Evolutionary conservation across 2,797 vertebrate genomes (phyloP).

Genomic region (Prunella strophiata): DNA sequence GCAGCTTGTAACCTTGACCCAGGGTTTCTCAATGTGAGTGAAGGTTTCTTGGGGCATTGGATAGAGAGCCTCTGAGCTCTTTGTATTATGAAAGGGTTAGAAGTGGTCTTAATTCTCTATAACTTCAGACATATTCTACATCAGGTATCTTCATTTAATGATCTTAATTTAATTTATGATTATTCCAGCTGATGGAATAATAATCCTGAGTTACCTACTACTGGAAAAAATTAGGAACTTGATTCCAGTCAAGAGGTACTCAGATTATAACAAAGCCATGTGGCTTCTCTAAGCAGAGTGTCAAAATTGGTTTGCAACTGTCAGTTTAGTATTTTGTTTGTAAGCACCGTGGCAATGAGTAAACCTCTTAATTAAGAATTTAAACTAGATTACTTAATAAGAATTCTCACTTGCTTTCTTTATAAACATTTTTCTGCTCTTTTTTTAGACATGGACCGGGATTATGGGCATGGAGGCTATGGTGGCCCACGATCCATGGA

Average conservation of each 20-base stretch:
- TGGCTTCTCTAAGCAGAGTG: neutral
- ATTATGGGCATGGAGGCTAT: constrained; percentile 84
- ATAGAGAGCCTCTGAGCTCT: neutral
- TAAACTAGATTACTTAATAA: constrained; percentile 4
- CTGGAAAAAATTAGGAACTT: neutral
- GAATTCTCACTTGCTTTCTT: constrained; percentile 64
- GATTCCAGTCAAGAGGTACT: neutral
- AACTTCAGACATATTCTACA: neutral
- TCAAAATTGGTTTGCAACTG: neutral
- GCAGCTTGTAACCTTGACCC: neutral
- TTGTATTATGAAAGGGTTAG: neutral
- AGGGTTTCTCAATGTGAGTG: neutral
- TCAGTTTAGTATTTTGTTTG: neutral
- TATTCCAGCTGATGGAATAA: neutral
- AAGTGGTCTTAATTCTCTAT: neutral
- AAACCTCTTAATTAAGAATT: constrained; percentile 9
- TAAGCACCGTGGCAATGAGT: constrained; percentile 35
- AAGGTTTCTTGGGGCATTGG: neutral
- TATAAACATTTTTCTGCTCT: constrained; percentile 75
- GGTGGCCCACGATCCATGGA: constrained; percentile 84
- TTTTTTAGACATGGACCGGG: constrained; percentile 83
- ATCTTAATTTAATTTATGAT: neutral
- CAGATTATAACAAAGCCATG: neutral
- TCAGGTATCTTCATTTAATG: neutral
- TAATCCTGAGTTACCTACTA: neutral